These are phyloP conservation scores for Theonella swinhoei DNA, from an alignment of 37 sponge, comb jelly and placozoan species.

Conservation along the genomic window DNA sequence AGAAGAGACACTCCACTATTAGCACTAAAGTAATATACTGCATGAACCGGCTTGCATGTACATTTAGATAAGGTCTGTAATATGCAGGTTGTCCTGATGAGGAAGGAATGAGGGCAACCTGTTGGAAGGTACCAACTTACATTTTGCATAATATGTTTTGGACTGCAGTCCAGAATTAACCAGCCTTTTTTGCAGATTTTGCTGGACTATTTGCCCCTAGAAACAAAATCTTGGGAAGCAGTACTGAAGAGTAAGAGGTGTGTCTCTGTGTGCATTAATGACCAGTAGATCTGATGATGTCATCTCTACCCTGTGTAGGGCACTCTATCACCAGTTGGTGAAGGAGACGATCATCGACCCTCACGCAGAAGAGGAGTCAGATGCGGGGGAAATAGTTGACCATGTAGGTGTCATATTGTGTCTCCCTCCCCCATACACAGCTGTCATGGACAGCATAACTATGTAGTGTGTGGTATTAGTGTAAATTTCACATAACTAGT, in stretches of 20 bases:
- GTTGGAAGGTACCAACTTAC: constrained; percentile 66
- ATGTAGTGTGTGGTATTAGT: no score
- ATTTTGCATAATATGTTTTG: not conserved
- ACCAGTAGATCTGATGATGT: not conserved
- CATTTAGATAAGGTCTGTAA: not conserved
- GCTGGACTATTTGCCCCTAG: constrained; percentile 73
- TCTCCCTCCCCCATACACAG: no score
- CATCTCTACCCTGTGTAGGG: constrained; percentile 18
- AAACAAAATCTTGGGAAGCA: constrained; percentile 56
- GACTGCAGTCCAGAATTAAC: not conserved
- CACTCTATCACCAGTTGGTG: constrained; percentile 59
- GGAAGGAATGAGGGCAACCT: constrained; percentile 61
- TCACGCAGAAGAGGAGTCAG: constrained; percentile 36
- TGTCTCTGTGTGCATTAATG: no score
- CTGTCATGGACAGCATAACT: no score
- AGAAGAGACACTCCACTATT: not conserved
- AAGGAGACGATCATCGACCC: constrained; percentile 73
- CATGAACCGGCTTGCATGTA: not conserved
- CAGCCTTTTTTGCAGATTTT: constrained; percentile 44
- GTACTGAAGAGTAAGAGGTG: constrained; percentile 63
- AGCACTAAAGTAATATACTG: not conserved
- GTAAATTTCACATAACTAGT: no score
- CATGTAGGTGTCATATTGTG: no score
- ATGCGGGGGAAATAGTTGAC: constrained; percentile 44
- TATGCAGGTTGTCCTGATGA: constrained; percentile 68